Conservation (phyloP, 2,113 vertebrate species). For the Balaeniceps rex region DNA sequence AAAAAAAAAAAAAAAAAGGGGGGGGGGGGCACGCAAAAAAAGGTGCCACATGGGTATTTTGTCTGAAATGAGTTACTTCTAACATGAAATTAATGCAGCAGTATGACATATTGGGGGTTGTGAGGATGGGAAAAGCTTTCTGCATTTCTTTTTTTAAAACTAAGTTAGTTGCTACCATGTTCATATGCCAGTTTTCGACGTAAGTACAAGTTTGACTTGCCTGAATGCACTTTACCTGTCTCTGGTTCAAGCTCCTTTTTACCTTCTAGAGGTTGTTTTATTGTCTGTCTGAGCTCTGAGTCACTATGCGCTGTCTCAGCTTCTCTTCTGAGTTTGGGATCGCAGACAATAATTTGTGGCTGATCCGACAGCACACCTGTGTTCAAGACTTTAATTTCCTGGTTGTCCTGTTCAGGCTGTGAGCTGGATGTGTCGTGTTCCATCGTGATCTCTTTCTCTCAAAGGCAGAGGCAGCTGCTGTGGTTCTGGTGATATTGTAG, state of each 20-base stretch:
- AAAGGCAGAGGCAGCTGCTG: not conserved
- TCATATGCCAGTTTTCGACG: not conserved
- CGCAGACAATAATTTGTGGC: not conserved
- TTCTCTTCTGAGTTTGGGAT: too few species aligned
- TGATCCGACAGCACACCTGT: not conserved
- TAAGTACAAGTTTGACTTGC: not conserved
- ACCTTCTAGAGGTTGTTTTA: not conserved
- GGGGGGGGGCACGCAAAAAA: too few species aligned
- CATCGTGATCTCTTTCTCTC: fast-evolving
- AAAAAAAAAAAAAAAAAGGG: too few species aligned
- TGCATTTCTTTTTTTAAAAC: not conserved
- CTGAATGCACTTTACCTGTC: not conserved
- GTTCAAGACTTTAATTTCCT: not conserved
- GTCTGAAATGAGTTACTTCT: not conserved
- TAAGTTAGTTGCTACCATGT: not conserved
- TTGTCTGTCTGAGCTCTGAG: not conserved
- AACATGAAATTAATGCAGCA: not conserved
- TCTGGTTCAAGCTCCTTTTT: not conserved
- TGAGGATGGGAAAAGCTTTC: not conserved
- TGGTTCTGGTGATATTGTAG: not conserved
- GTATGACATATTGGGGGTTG: not conserved
- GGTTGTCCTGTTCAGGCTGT: not conserved
- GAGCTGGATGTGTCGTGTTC: not conserved
- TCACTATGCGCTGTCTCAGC: not conserved
- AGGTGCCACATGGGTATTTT: not conserved